A percentile compares a stretch with the other conserved stretches of the same genome.
phyloP scores from a whole-genome alignment of 92 coral and sea anemone genomes.

The Umimayanthus chanpuru region DNA sequence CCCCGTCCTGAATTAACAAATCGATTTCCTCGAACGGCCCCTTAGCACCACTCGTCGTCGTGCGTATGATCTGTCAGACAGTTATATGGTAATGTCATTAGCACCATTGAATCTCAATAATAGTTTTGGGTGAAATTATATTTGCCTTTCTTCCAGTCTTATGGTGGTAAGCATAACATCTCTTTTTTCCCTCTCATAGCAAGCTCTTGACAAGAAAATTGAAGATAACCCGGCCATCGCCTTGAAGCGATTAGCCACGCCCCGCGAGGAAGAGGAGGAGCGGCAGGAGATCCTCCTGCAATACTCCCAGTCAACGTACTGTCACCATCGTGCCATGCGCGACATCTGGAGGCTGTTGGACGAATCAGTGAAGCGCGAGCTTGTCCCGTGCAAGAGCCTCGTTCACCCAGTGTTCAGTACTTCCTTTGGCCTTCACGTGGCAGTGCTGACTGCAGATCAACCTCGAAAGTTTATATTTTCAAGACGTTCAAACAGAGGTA shows the following conservation, averaged over 20 bases:
- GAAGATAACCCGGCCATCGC: constrained; percentile 95
- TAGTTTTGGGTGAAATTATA: too few species aligned
- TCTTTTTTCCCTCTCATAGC: constrained; percentile 52
- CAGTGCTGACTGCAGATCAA: constrained; percentile 92
- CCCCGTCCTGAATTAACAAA: too few species aligned
- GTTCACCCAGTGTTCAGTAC: constrained; percentile 95
- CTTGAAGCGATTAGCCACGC: constrained; percentile 83
- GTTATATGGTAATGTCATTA: too few species aligned
- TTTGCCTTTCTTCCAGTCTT: too few species aligned
- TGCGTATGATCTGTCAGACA: too few species aligned
- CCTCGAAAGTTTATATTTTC: constrained; percentile 94
- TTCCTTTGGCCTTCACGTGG: constrained; percentile 99
- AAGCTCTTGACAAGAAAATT: constrained; percentile 82
- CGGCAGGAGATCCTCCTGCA: constrained; percentile 85
- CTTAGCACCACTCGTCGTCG: too few species aligned
- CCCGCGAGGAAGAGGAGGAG: constrained; percentile 96
- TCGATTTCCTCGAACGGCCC: too few species aligned
- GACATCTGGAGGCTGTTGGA: constrained; percentile 94
- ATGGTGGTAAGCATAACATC: too few species aligned
- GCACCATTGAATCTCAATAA: too few species aligned
- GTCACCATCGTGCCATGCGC: constrained; percentile 95
- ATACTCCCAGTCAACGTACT: constrained; percentile 90
- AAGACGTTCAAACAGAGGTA: constrained; percentile 92
- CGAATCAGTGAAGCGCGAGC: constrained; percentile 61
- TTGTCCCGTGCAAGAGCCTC: constrained; percentile 84